A percentile compares a stretch with the other conserved stretches of the same genome.
These are phyloP conservation scores for Catharus fuscescens DNA, from an alignment of 2,113 vertebrate species.

Conservation along the genomic window DNA sequence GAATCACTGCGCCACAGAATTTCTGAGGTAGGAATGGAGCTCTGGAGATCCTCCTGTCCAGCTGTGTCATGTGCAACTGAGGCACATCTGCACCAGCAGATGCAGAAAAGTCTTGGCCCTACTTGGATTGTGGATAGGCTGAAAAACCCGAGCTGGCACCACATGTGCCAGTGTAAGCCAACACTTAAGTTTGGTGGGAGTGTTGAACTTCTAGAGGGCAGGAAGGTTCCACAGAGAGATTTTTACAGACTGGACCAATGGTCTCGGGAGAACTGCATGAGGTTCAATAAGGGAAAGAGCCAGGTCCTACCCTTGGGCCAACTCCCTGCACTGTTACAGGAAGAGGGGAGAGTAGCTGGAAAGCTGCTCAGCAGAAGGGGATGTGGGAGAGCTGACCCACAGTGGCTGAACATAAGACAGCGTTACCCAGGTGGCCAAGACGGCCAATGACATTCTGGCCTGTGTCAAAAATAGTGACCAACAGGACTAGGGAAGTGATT, in stretches of 20 bases:
- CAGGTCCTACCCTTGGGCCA: background rate
- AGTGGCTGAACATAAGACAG: background rate
- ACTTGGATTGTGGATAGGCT: background rate
- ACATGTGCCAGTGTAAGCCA: rapidly evolving
- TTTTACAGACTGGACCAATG: background rate
- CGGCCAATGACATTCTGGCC: background rate
- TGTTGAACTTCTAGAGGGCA: background rate
- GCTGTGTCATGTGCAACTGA: rapidly evolving
- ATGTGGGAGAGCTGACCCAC: background rate
- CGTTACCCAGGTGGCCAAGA: background rate
- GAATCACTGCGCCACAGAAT: background rate
- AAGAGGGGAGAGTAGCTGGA: background rate
- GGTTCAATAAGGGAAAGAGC: too few species aligned
- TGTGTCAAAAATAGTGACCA: background rate
- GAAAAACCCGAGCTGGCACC: background rate
- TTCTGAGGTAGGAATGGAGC: background rate
- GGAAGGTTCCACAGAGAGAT: background rate
- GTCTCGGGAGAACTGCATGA: background rate
- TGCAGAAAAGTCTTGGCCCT: background rate
- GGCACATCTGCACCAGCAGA: background rate
- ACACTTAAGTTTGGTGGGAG: background rate
- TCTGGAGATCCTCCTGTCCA: background rate
- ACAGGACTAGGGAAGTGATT: background rate
- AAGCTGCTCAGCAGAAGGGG: background rate
- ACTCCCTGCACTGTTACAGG: too few species aligned